phyloP scores from a whole-genome alignment of 2,113 vertebrate genomes.

The Tenrec ecaudatus region DNA sequence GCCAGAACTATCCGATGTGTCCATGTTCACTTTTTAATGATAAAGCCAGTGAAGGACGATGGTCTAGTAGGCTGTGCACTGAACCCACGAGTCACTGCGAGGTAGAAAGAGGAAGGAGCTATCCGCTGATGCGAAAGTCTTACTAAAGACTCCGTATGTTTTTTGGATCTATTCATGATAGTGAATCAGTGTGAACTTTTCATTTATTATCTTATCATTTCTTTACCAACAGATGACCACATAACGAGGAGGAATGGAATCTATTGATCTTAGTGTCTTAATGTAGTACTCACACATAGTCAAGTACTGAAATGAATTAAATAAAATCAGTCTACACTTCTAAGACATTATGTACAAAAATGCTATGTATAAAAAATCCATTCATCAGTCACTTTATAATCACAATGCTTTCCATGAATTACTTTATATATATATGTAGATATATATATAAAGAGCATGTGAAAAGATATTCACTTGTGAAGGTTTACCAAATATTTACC shows the following conservation, averaged over 20 bases:
- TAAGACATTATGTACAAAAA: background rate
- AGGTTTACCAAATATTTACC: background rate
- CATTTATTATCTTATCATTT: background rate
- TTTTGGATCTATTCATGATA: background rate
- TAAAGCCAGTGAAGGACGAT: too few relatives aligned
- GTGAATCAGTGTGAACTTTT: background rate
- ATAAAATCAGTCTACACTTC: background rate
- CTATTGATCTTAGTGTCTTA: background rate
- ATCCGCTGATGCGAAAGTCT: too few relatives aligned
- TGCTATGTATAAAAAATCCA: background rate
- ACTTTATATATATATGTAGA: background rate
- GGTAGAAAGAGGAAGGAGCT: too few relatives aligned
- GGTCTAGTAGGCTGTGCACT: too few relatives aligned
- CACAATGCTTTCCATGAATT: background rate
- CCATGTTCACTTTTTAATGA: background rate
- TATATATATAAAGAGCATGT: background rate
- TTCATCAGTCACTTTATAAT: background rate
- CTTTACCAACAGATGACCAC: background rate
- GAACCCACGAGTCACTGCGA: too few relatives aligned
- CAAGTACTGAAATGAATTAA: background rate
- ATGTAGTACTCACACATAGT: background rate
- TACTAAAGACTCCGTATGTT: too few relatives aligned
- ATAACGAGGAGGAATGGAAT: background rate
- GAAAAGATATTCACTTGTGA: background rate
- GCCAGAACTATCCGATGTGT: background rate